Evolutionary conservation across 2,888 invertebrate genomes (phyloP).

Genomic region (Himalopsyche kuldschensis): DNA sequence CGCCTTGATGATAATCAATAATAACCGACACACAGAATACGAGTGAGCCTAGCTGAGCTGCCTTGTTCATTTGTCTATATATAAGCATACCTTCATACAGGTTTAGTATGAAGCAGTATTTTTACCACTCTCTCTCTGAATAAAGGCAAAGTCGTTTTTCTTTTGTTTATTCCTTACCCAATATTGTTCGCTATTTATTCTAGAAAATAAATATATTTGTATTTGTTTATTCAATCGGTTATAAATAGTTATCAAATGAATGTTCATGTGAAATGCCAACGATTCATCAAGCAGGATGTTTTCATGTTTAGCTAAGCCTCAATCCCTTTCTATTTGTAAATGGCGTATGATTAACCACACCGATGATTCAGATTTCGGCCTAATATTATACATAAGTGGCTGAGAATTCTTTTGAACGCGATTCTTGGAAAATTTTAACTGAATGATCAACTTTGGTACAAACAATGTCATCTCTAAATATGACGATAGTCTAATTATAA

Average conservation of each 20-base stretch:
- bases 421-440: neutral
- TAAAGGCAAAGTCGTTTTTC: too few species aligned
- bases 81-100: neutral
- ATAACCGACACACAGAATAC: neutral
- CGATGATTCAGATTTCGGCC: neutral
- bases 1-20: neutral
- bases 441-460: too few species aligned
- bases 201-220: too few species aligned
- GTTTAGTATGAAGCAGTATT: neutral
- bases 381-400: neutral
- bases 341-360: neutral
- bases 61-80: neutral
- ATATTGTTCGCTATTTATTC: neutral
- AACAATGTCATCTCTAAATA: too few species aligned
- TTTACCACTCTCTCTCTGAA: neutral
- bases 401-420: neutral
- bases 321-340: neutral
- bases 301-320: neutral
- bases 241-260: neutral
- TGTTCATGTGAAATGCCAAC: neutral
- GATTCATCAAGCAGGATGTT: neutral
- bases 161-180: neutral
- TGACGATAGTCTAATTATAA: too few species aligned
- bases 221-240: too few species aligned
- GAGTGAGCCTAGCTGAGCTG: neutral